Base-by-base conservation (phyloP, 2,797 vertebrate genomes). In the Pseudocheirus occidentalis region DNA sequence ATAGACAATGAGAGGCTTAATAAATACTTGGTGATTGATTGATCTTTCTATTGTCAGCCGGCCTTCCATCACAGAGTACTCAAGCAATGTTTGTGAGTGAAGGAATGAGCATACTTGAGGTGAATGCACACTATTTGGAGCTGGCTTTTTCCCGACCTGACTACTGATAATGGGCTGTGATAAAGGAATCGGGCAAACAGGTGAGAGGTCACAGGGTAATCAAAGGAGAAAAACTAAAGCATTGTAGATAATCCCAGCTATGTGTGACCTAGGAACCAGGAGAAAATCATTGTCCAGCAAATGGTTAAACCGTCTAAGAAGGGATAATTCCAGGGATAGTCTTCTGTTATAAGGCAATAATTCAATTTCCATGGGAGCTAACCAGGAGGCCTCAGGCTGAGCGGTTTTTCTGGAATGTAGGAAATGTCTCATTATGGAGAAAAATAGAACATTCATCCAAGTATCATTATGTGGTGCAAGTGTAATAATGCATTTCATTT, bases 291-390 rank as follows among this genome's bases (percentile, higher is more conserved):
- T 66, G 24, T 52, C 40, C 50, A 27, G 13, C 5, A 92, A 55
- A 73, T 31, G 11, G 40, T 40, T 10, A 92, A 31, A 96, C 94
- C 96, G 93, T 98, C 97, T 96, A 94, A 94, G 91, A 94, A 94
- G 91, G 93, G 87, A 96, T 96, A 97, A 98, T 97, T 98, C 93
- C 34, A 92, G 97, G 96, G 96, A 96, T 52, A 29, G 94, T 98
- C 92, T 97, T 29, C 59, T 95, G 97, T 97, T 96, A 96, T 46
- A 94, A 98, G 93, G 93, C 96, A 97, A 95, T 97, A 96, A 98
- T 98, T 95, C 95, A 91, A 96, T 97, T 98, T 97, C 96, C 96
- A 95, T 55, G 94, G 97, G 94, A 94, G 96, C 94, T 96, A 96
- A 97, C 94, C 58, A 97, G 95, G 95, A 97, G 91, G 73, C 81